Conservation (phyloP, 2,888 invertebrate species). For the Drosophila diplacantha region DNA sequence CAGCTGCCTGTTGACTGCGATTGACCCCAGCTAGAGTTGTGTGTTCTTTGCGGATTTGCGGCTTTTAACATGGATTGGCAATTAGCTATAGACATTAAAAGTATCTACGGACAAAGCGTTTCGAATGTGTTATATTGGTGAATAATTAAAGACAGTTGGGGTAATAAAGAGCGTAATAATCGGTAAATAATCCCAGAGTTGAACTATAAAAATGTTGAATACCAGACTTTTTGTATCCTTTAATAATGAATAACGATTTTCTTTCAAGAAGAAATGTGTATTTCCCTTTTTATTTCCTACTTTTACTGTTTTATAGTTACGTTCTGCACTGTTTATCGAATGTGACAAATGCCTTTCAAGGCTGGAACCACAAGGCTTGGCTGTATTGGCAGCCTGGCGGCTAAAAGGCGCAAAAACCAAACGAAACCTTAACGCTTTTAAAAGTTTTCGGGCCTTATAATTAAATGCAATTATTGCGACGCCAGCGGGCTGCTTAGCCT, state of each 20-base stretch:
- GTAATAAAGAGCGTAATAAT: neutral
- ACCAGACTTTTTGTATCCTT: neutral
- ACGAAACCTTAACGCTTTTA: constrained; percentile 40
- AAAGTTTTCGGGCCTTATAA: constrained; percentile 64
- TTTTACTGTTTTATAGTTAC: neutral
- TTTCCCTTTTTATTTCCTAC: neutral
- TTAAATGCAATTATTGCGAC: constrained; percentile 76
- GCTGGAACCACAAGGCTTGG: constrained; percentile 28
- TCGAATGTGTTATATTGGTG: neutral
- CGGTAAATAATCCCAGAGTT: neutral
- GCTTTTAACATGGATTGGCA: constrained; percentile 61
- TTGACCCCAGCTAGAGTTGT: constrained; percentile 56
- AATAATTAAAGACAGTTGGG: neutral
- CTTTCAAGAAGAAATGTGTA: neutral
- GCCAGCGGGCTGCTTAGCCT: constrained; percentile 60
- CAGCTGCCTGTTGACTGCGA: constrained; percentile 42
- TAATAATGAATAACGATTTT: neutral
- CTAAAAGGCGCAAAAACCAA: constrained; percentile 31
- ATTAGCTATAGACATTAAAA: constrained; percentile 49
- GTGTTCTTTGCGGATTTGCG: constrained; percentile 38
- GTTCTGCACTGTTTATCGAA: constrained; percentile 18
- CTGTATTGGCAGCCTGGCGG: constrained; percentile 20
- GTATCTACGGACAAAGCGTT: constrained; percentile 2
- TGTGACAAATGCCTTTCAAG: constrained; percentile 61
- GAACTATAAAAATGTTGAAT: neutral